Evolutionary conservation across 2,888 invertebrate species (phyloP), one percentile per base, ranked within the genome.

Genomic region (Cataglyphis rosenhaueri): DNA sequence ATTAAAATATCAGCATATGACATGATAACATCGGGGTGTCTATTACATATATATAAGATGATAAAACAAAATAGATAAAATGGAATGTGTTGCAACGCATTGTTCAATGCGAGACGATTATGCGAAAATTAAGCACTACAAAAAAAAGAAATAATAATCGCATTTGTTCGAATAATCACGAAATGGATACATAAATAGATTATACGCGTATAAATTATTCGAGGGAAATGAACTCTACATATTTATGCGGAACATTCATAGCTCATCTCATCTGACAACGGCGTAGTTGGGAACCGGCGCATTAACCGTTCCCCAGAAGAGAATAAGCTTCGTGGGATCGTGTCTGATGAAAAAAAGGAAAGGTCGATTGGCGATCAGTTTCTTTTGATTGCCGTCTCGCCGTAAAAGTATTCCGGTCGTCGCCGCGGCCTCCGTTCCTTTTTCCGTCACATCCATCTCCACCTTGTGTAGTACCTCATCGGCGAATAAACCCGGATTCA

Each of bases 291-390:
- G 95, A 15, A 95, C 95, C 0, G 97, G 97, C 84, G 95, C 95
- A 87, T 96, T 96, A 66, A 97, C 95, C 41, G 96, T 95, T 0
- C 97, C 97, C 96, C 97, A 97, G 92, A 97, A 97, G 65, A 97
- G 95, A 38, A 97, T 95, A 9, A 97, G 95, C 87, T 96, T 96
- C 4, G 97, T 96, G 38, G 95, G 94, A 86, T 96, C 96, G 91
- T 97, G 96, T 86, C 97, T 95, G 85, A 97, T 97, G 92, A 97
- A 96, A 92, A 97, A 97, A 82, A 96, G 95, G 94, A 97, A 97
- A 0, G 97, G 97, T 44, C 96, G 95, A 91, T 97, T 96, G 0
- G 96, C 96, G 32, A 95, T 89, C 0, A 95, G 95, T 35, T 95
- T 95, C 21, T 92, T 93, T 52, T 91, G 92, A 10, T 95, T 95